Conservation (phyloP, 2,113 vertebrate genomes). For the Macheiramphus alcinus region DNA sequence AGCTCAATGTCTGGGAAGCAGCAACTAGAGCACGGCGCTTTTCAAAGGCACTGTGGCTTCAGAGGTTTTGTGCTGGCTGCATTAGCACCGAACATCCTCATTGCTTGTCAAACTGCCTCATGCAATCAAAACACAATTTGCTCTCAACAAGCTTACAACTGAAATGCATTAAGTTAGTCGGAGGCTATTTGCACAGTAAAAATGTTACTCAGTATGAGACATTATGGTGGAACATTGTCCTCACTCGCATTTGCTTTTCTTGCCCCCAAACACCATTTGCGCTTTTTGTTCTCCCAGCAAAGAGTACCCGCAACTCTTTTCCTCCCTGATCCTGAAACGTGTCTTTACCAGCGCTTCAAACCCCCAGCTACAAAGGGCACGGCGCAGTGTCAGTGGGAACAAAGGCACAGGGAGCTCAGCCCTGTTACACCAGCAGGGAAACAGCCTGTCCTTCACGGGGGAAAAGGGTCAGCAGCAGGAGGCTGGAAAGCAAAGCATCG, state of each 20-base stretch:
- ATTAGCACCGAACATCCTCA: background rate
- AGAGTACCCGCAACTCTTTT: background rate
- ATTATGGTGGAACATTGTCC: background rate
- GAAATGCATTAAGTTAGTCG: background rate
- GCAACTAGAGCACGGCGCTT: background rate
- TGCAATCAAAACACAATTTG: background rate
- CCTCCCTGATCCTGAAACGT: background rate
- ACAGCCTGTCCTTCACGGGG: background rate
- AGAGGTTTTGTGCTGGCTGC: background rate
- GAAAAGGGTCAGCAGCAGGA: background rate
- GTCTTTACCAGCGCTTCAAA: background rate
- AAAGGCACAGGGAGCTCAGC: background rate
- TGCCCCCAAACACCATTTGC: background rate
- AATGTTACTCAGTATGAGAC: background rate
- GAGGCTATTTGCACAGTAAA: background rate
- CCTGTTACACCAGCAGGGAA: background rate
- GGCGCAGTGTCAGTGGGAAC: rapidly evolving
- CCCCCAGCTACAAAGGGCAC: background rate
- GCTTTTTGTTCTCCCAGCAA: background rate
- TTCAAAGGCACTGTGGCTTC: background rate
- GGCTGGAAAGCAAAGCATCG: background rate
- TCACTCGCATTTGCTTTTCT: background rate
- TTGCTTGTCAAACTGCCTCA: background rate
- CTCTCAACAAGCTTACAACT: background rate
- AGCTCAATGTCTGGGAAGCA: background rate